These are phyloP conservation scores for Sebastes glaucus DNA, from an alignment of 2,797 vertebrate genomes.

Conservation along the genomic window DNA sequence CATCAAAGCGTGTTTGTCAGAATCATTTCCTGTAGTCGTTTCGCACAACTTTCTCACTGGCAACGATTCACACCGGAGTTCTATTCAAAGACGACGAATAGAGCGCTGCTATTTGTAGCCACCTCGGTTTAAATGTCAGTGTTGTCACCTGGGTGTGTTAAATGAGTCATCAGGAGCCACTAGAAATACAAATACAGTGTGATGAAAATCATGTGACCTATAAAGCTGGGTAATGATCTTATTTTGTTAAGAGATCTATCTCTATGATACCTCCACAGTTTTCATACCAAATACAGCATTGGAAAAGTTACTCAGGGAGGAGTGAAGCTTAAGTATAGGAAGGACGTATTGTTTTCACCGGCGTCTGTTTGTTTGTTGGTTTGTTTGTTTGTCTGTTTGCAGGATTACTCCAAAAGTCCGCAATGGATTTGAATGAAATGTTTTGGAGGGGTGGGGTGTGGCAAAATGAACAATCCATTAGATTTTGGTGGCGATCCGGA, in stretches of 20 bases:
- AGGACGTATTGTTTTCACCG: fast-evolving
- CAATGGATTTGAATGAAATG: no score
- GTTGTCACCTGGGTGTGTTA: background rate
- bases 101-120: background rate
- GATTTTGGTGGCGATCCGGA: no score
- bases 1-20: background rate
- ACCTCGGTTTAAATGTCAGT: background rate
- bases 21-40: background rate
- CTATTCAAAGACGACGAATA: background rate
- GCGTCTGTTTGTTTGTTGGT: no score
- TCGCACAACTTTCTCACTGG: background rate
- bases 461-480: no score
- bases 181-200: background rate
- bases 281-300: background rate
- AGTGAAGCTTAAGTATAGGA: background rate
- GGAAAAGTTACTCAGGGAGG: background rate
- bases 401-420: no score
- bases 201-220: background rate
- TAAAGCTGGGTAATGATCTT: background rate
- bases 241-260: background rate
- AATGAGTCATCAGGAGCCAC: background rate
- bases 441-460: no score
- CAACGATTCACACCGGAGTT: background rate
- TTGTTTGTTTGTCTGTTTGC: no score
- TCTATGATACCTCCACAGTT: background rate